phyloP scores from a whole-genome alignment of 2,797 vertebrate genomes.

The Ctenopoma multispine region DNA sequence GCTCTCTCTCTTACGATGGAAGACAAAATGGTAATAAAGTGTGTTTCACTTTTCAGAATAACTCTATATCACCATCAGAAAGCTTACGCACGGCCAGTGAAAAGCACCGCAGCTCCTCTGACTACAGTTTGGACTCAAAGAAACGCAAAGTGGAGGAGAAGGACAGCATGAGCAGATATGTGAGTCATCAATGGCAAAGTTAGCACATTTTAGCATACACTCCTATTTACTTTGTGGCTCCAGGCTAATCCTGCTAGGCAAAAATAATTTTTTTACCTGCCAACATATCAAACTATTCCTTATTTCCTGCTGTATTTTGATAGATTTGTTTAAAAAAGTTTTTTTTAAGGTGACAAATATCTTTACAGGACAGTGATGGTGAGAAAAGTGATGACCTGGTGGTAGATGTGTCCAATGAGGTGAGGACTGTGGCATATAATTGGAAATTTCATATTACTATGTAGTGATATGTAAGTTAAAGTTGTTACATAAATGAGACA shows the following conservation, averaged over 20 bases:
- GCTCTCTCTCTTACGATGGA: constrained; percentile 32
- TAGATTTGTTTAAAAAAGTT: not conserved
- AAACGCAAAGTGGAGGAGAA: constrained; percentile 97
- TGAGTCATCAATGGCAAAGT: constrained; percentile 73
- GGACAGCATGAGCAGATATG: constrained; percentile 95
- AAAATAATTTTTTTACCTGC: not conserved
- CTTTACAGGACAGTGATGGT: constrained; percentile 94
- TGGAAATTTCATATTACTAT: constrained; percentile 9
- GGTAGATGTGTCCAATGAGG: constrained; percentile 99
- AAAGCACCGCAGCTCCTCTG: constrained; percentile 93
- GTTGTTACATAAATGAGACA: not conserved
- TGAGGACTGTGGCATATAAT: constrained; percentile 61
- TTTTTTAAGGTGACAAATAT: constrained; percentile 35
- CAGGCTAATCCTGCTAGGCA: constrained; percentile 9
- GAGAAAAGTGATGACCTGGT: constrained; percentile 99
- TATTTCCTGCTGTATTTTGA: not conserved
- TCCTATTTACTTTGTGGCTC: not conserved
- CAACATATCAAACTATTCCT: not conserved
- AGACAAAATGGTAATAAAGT: constrained; percentile 58
- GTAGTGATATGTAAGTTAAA: not conserved
- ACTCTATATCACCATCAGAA: constrained; percentile 94
- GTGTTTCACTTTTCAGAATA: constrained; percentile 85
- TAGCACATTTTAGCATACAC: not conserved
- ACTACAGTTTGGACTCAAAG: constrained; percentile 94
- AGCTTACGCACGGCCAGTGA: constrained; percentile 92